Evolutionary conservation across 2,888 invertebrate species (phyloP), one percentile per base, ranked within the genome.

Genomic region (Rotaria sp.): DNA sequence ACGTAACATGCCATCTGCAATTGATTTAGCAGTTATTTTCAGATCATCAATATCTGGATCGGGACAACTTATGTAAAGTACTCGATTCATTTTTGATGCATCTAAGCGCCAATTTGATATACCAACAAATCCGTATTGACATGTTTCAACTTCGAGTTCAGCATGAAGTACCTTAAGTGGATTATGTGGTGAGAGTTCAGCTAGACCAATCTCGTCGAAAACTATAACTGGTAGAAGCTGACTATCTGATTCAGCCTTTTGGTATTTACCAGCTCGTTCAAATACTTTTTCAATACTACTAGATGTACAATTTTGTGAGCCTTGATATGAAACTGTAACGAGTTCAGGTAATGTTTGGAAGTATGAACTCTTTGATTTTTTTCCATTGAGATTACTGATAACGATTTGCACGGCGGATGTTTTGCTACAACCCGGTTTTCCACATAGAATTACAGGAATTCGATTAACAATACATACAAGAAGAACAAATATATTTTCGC

Each of bases 51-150:
- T 45, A 4, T 45, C 45, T 11, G 80, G 80, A n/a, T 80, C 80
- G 15, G 80, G 80, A 45, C 80, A 80, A 38, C 26, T 26, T 26
- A 80, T 13, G n/a, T 80, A 80, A n/a, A 45, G 26, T 11, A 35
- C 90, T 87, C 90, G 87, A 88, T 90, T 90, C 90, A 90, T 90
- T 88, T 90, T 90, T 67, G 90, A 90, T 35, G 90, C 90, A 88
- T 91, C 91, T 55, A 91, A 88, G n/a, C 90, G 90, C 91, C 91
- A 91, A 88, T 90, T 90, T 26, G 90, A 90, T 35, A 90, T 90
- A 26, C 90, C 90, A 88, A 90, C 89, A 86, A 90, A 90, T 15
- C 89, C 90, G 55, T 90, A 90, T 88, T 90, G 90, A 38, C 75
- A 55, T 85, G 45, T 45, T 80, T 80, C 80, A 15, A 80, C 45